phyloP scores from a whole-genome alignment of 2,888 invertebrate genomes.

The Dermolepida albohirtum region DNA sequence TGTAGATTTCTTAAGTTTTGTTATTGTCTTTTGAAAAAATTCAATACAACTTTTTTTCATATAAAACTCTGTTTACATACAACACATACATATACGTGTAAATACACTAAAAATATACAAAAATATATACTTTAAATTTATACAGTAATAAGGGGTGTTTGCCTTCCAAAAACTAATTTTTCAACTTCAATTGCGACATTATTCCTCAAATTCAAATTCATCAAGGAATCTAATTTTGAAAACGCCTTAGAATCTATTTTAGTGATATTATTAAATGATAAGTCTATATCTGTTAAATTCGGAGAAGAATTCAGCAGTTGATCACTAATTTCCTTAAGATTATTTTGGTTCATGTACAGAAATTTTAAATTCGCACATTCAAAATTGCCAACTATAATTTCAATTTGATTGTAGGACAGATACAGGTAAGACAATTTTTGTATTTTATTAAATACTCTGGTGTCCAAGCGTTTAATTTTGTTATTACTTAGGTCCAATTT shows the following conservation, averaged over 20 bases:
- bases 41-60: too few relatives aligned
- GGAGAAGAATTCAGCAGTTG: constrained; percentile 42
- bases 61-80: background rate
- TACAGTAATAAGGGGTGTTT: constrained; percentile 28
- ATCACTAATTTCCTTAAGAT: constrained; percentile 41
- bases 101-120: background rate
- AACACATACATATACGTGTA: constrained; percentile 1
- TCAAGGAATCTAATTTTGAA: constrained; percentile 44
- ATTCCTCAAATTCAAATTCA: constrained; percentile 47
- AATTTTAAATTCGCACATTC: constrained; percentile 45
- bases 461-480: constrained; percentile 42
- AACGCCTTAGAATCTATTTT: constrained; percentile 45
- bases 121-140: too few relatives aligned
- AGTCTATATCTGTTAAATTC: constrained; percentile 46
- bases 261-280: constrained; percentile 47
- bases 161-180: constrained; percentile 28
- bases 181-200: constrained; percentile 17
- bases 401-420: constrained; percentile 50
- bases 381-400: constrained; percentile 47
- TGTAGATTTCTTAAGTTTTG: too few relatives aligned
- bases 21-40: too few relatives aligned
- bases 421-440: constrained; percentile 47
- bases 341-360: constrained; percentile 49
- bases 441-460: constrained; percentile 45
- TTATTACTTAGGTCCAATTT: constrained; percentile 49